Evolutionary conservation across 2,113 vertebrate species (phyloP).

Genomic region (Seriola aureovittata): DNA sequence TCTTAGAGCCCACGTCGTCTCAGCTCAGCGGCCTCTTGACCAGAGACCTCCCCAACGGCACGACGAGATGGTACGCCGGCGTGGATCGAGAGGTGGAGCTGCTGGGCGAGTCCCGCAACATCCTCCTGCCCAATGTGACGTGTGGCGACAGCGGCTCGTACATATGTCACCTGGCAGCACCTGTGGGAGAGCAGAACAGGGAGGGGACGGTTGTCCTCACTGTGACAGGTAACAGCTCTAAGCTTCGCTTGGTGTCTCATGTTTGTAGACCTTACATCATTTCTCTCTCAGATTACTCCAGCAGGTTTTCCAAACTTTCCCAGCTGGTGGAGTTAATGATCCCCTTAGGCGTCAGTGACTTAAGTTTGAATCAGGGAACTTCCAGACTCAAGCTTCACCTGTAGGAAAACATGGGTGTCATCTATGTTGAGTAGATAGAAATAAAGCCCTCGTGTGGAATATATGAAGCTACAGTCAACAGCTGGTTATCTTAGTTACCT

Average conservation of each 20-base stretch:
- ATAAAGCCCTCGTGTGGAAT: too few species aligned
- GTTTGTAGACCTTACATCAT: neutral
- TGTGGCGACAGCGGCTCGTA: slow-evolving; percentile 70
- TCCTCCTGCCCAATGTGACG: slow-evolving; percentile 69
- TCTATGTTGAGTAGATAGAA: too few species aligned
- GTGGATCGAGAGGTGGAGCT: slow-evolving; percentile 49
- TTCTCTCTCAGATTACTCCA: neutral
- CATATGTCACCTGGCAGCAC: slow-evolving; percentile 74
- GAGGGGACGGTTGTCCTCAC: slow-evolving; percentile 60
- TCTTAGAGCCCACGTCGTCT: neutral
- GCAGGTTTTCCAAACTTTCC: neutral
- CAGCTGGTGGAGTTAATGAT: neutral
- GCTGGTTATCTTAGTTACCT: too few species aligned
- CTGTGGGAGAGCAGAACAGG: slow-evolving; percentile 77
- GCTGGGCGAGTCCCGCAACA: slow-evolving; percentile 13
- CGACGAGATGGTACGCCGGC: slow-evolving; percentile 1
- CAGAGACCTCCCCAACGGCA: slow-evolving; percentile 54
- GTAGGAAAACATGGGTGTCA: neutral
- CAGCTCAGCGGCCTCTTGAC: slow-evolving; percentile 59
- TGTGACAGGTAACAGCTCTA: slow-evolving; percentile 63
- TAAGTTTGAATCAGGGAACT: neutral
- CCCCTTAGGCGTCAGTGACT: neutral
- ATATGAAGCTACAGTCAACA: too few species aligned
- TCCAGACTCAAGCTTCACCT: neutral
- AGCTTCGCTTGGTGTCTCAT: neutral